A percentile compares a stretch with the other conserved stretches of the same genome.
These are phyloP conservation scores for Drosophila micromelanica DNA, from an alignment of 1,140 invertebrate genomes.

Conservation along the genomic window DNA sequence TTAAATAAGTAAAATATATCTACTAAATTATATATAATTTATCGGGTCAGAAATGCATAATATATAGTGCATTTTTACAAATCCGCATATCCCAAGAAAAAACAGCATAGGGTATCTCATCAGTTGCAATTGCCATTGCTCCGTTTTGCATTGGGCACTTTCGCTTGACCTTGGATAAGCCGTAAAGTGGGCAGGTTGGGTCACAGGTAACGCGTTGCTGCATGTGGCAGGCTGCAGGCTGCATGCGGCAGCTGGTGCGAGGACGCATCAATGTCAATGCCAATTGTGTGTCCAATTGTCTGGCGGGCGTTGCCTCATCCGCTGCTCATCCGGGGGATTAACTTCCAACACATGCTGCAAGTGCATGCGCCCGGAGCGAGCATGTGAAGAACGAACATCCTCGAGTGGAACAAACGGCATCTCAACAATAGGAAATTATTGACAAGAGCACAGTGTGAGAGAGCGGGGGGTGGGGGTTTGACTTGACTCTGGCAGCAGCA, in stretches of 20 bases:
- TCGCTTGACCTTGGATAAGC: slow-evolving; percentile 66
- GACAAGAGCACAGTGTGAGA: slow-evolving; percentile 24
- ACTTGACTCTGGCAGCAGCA: slow-evolving; percentile 41
- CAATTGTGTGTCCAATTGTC: slow-evolving; percentile 56
- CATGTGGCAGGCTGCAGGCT: neutral
- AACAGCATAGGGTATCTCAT: slow-evolving; percentile 10
- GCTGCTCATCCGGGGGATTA: slow-evolving; percentile 73
- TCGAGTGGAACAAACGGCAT: neutral
- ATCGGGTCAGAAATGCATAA: no score
- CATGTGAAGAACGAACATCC: slow-evolving; percentile 7
- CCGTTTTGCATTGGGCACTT: slow-evolving; percentile 39
- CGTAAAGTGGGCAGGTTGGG: slow-evolving; percentile 38
- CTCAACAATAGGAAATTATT: slow-evolving; percentile 34
- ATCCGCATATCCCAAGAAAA: no score
- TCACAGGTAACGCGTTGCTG: neutral
- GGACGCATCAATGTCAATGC: slow-evolving; percentile 52
- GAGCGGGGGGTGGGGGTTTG: slow-evolving; percentile 7
- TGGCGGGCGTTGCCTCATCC: slow-evolving; percentile 68
- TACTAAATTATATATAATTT: no score
- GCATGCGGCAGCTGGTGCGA: slow-evolving; percentile 30
- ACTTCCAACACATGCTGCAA: slow-evolving; percentile 71
- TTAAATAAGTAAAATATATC: no score
- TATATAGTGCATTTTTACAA: no score
- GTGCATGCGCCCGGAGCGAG: slow-evolving; percentile 23
- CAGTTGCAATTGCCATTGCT: slow-evolving; percentile 14